Base-by-base conservation (phyloP, 2,888 invertebrate species). In the Standfussiana lucernea region DNA sequence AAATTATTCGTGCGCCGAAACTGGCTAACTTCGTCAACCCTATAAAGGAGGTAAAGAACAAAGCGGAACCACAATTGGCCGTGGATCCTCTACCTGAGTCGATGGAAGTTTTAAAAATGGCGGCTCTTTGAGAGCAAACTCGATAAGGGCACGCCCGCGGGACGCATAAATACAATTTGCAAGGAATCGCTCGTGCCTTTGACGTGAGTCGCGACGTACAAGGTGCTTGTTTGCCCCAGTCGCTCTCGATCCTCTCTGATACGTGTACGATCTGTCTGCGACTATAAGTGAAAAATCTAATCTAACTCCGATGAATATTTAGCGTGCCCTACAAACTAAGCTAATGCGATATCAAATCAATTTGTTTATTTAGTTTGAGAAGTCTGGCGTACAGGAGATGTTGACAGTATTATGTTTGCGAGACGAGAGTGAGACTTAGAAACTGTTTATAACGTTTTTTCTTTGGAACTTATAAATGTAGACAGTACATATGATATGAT, bases 81-180 rank as follows among this genome's bases (percentile, higher is more conserved):
- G 92, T 92, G 92, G 91, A 90, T 89, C 89, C 83, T 89, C 92
- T 95, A 95, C 95, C 95, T 95, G 95, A 92, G 92, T 94, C 93
- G 93, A 93, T 94, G 93, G 93, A 95, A 95, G 91, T 95, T 96
- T 96, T 95, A 95, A 96, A 96, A 96, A 96, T 95, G 95, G 95
- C 95, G 93, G 94, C 94, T 96, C 96, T 96, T 96, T 96, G 96
- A 96, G 91, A 92, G 92, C 79, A 93, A 96, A 96, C 93, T 96
- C 96, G 93, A 96, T 96, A 95, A 95, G 92, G 93, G 91, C 90
- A 88, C 91, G 93, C 95, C 95, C 95, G 94, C 93, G 96, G 96
- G 96, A 96, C 95, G 96, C 95, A 95, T 93, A 96, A 96, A 96
- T 96, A 93, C 93, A 95, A 96, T 96, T 96, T 95, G 94, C 88